Percentiles rank a stretch among this genome's conserved stretches.
These are phyloP conservation scores for Thecocarcelia acutangulata DNA, from an alignment of 2,888 invertebrate species.

Conservation along the genomic window DNA sequence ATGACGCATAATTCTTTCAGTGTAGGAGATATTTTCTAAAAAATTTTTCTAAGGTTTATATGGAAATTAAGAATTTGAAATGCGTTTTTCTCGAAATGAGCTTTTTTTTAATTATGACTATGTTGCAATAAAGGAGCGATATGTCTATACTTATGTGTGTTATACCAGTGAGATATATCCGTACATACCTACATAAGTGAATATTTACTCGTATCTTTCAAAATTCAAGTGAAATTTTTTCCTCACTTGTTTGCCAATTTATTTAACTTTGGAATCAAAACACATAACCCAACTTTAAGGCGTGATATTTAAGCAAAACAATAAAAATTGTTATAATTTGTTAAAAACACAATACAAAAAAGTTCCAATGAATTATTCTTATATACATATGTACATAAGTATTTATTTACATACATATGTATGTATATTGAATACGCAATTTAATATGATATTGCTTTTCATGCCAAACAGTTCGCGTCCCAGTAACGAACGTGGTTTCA, in stretches of 20 bases:
- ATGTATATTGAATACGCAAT: conserved; percentile 7
- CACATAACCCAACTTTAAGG: conserved; percentile 44
- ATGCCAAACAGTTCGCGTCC: conserved; percentile 4
- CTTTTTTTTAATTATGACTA: too few species aligned
- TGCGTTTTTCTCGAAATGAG: too few species aligned
- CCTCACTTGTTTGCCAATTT: conserved; percentile 26
- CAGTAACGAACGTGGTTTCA: conserved; percentile 45
- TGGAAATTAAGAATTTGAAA: too few species aligned
- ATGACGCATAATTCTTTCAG: too few species aligned
- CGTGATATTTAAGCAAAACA: conserved; percentile 10
- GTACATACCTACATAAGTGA: too few species aligned
- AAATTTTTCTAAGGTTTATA: too few species aligned
- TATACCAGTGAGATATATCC: too few species aligned
- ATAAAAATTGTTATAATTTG: conserved; percentile 15
- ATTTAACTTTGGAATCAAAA: conserved; percentile 36
- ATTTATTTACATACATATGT: not conserved
- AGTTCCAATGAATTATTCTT: conserved; percentile 36
- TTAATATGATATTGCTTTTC: not conserved
- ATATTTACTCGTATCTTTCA: too few species aligned
- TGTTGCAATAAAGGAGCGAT: too few species aligned
- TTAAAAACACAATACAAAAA: conserved; percentile 29
- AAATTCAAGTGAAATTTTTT: not conserved
- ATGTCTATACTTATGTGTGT: too few species aligned
- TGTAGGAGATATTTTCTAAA: too few species aligned
- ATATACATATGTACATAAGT: too few species aligned